These are phyloP conservation scores for Rhea pennata DNA, from an alignment of 2,113 vertebrate species.

Conservation along the genomic window DNA sequence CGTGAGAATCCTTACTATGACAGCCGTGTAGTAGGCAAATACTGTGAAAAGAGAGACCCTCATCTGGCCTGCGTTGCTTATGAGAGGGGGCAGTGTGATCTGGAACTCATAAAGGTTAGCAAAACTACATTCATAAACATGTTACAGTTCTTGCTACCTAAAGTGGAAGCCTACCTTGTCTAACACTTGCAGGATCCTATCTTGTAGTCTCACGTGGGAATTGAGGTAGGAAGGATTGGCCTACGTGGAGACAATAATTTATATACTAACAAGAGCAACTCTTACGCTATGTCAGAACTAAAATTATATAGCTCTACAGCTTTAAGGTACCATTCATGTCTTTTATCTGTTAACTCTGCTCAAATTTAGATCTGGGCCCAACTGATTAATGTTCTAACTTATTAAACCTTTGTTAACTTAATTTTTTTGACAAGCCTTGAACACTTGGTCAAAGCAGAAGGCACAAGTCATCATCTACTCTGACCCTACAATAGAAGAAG, in stretches of 20 bases:
- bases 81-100: slow-evolving; percentile 90
- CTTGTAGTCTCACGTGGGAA: not conserved
- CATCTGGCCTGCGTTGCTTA: slow-evolving; percentile 91
- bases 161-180: not conserved
- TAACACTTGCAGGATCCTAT: not conserved
- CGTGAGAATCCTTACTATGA: slow-evolving; percentile 90
- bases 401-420: not conserved
- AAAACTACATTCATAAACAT: not conserved
- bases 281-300: not conserved
- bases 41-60: slow-evolving; percentile 92
- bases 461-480: not conserved
- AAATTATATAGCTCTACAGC: not conserved
- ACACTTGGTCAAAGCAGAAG: not conserved
- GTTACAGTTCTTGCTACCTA: not conserved
- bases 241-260: not conserved
- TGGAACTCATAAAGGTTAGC: slow-evolving; percentile 91
- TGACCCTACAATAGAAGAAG: not conserved
- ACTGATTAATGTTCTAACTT: not conserved
- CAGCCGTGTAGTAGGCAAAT: slow-evolving; percentile 87
- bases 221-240: not conserved
- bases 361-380: not conserved
- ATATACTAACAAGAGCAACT: not conserved
- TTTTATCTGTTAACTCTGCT: not conserved
- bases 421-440: not conserved
- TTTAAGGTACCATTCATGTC: not conserved